These are phyloP conservation scores for Lamprotornis superbus DNA, from an alignment of 2,113 vertebrate species.

Conservation along the genomic window DNA sequence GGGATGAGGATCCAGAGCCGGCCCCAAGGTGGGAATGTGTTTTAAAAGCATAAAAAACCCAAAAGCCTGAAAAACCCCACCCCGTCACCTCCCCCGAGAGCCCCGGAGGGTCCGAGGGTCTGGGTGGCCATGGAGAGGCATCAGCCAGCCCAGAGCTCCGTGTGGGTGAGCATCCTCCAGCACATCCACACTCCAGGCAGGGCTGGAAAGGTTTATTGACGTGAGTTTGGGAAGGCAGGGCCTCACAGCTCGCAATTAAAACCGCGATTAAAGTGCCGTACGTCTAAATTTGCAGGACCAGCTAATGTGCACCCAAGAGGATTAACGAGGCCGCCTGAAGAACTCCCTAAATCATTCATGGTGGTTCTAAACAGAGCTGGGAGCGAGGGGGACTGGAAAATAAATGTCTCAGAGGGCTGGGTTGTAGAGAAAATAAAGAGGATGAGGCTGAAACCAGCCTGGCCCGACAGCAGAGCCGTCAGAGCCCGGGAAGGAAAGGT, in stretches of 20 bases:
- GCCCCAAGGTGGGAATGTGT: fast-evolving
- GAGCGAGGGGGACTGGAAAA: neutral
- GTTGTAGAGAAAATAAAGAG: neutral
- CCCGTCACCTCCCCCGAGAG: fast-evolving
- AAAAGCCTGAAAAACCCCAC: neutral
- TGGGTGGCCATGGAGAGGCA: neutral
- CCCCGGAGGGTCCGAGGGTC: fast-evolving
- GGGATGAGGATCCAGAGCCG: fast-evolving
- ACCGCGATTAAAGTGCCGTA: neutral
- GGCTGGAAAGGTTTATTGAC: neutral
- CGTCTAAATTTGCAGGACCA: constrained; percentile 28
- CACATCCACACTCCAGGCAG: neutral
- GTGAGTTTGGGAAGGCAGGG: neutral
- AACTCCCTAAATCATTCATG: constrained; percentile 38
- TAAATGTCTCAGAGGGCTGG: neutral
- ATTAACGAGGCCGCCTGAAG: neutral
- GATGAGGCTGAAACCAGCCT: neutral
- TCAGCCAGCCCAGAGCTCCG: fast-evolving
- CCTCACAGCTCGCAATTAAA: constrained; percentile 11
- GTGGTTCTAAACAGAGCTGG: neutral
- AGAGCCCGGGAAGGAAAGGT: neutral
- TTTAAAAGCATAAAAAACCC: neutral
- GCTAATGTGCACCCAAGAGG: neutral
- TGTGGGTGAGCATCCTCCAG: fast-evolving
- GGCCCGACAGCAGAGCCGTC: fast-evolving